A percentile compares a stretch with the other conserved stretches of the same genome.
These are phyloP conservation scores for Calidris pygmaea DNA, from an alignment of 2,113 vertebrate species.

Conservation along the genomic window DNA sequence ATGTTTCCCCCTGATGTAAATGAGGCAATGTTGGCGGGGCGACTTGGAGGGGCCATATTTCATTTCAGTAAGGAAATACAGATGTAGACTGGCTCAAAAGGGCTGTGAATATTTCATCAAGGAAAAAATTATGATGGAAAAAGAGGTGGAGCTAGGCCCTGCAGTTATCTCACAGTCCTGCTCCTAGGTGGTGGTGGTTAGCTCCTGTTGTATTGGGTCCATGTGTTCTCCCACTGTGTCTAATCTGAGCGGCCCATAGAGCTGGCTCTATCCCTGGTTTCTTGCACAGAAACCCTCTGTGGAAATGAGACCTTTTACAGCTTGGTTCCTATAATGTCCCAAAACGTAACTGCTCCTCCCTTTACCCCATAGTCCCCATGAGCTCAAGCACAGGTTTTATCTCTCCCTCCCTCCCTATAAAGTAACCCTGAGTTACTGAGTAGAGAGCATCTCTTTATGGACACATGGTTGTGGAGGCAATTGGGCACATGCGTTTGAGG, in stretches of 20 bases:
- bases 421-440: neutral
- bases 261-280: neutral
- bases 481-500: fast-evolving
- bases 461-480: neutral
- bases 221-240: neutral
- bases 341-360: neutral
- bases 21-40: neutral
- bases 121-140: neutral
- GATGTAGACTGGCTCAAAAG: neutral
- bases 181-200: neutral
- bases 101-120: neutral
- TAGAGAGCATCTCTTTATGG: neutral
- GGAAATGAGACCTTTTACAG: neutral
- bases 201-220: neutral
- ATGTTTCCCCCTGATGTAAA: neutral
- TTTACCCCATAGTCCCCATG: neutral
- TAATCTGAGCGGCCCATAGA: neutral
- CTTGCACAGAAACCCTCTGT: neutral
- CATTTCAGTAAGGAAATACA: neutral
- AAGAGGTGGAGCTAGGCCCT: neutral
- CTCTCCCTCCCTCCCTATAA: neutral
- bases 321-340: neutral
- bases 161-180: neutral
- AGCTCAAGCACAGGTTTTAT: neutral
- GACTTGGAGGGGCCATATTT: neutral